These are phyloP conservation scores for Mus spicilegus DNA, from an alignment of 2,113 vertebrate genomes.

Conservation along the genomic window DNA sequence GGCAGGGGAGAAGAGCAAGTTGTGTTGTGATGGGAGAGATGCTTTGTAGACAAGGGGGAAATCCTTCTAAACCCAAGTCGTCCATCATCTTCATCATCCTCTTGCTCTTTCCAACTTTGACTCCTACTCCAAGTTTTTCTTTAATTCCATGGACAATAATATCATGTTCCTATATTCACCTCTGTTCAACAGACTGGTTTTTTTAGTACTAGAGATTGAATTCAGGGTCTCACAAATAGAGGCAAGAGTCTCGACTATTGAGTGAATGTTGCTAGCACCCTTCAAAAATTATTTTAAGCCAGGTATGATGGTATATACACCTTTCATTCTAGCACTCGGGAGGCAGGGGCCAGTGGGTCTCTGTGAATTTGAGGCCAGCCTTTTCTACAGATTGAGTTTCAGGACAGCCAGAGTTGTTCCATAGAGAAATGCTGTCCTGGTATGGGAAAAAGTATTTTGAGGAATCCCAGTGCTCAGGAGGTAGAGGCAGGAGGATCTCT, in stretches of 20 bases:
- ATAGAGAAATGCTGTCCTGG: neutral
- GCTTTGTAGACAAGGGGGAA: neutral
- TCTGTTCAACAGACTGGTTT: neutral
- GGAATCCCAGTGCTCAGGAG: neutral
- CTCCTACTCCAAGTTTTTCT: neutral
- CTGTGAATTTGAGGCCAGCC: neutral
- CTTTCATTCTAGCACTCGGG: neutral
- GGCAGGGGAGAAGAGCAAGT: neutral
- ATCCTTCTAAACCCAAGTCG: neutral
- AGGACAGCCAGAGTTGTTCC: neutral
- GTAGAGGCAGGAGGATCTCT: neutral
- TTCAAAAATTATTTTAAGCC: neutral
- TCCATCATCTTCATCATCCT: neutral
- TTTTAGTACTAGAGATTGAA: neutral
- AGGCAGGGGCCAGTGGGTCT: neutral
- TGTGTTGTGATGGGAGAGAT: neutral
- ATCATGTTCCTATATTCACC: neutral
- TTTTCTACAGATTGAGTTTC: neutral
- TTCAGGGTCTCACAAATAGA: neutral
- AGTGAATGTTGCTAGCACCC: neutral
- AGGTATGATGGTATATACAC: neutral
- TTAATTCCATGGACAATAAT: neutral
- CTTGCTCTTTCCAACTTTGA: neutral
- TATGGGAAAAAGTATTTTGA: neutral
- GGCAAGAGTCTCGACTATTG: neutral